Evolutionary conservation across 2,888 invertebrate genomes (phyloP).

Genomic region (Lepidochitona cinerea): DNA sequence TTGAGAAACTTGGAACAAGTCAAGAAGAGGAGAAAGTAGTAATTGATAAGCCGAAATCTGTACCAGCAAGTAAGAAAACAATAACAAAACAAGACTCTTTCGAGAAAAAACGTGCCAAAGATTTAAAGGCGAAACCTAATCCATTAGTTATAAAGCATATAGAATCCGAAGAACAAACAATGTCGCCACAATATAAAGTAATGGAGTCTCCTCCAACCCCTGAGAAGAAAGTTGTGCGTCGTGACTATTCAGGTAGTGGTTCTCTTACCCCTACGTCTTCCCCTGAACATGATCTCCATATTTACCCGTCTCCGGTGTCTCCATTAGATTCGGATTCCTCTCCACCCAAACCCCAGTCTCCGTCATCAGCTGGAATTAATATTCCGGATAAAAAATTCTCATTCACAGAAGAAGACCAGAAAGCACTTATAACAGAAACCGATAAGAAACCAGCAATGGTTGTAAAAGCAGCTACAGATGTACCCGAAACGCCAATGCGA

Average conservation of each 20-base stretch:
- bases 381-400: too few relatives aligned
- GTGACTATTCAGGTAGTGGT: conserved; percentile 61
- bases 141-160: conserved; percentile 54
- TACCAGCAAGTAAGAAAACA: not conserved
- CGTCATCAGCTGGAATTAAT: conserved; percentile 60
- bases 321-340: conserved; percentile 65
- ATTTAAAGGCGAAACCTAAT: conserved; percentile 58
- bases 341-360: conserved; percentile 66
- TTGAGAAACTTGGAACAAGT: conserved; percentile 5
- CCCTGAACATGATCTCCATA: conserved; percentile 57
- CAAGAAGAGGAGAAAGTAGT: conserved; percentile 6
- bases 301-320: conserved; percentile 64
- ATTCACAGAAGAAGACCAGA: too few relatives aligned
- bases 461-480: too few relatives aligned
- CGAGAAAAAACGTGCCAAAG: conserved; percentile 54
- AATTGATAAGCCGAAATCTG: not conserved
- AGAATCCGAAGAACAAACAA: conserved; percentile 52
- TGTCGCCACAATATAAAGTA: conserved; percentile 63
- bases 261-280: conserved; percentile 61
- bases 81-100: conserved; percentile 49
- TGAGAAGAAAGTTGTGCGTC: conserved; percentile 51
- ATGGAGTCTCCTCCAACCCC: conserved; percentile 66
- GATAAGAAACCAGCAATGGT: too few relatives aligned
- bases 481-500: too few relatives aligned
- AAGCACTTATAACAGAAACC: too few relatives aligned